phyloP scores from a whole-genome alignment of 2,113 vertebrate genomes.

The Pollimyrus isidori region DNA sequence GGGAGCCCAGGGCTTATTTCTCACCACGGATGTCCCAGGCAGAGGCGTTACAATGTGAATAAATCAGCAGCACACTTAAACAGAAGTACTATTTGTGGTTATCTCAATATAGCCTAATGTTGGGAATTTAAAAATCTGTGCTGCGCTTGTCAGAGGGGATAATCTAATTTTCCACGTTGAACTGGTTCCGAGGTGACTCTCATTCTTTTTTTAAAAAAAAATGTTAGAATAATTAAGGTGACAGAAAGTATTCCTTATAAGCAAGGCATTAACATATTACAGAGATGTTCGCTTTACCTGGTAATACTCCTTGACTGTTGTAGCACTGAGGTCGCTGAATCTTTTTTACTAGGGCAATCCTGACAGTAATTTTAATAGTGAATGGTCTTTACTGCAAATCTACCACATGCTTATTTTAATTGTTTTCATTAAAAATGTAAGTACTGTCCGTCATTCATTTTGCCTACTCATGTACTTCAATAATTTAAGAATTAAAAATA shows the following conservation, averaged over 20 bases:
- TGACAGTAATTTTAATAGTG: background rate
- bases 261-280: background rate
- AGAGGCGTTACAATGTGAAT: conserved; percentile 16
- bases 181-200: background rate
- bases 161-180: background rate
- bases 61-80: conserved; percentile 10
- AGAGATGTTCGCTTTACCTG: background rate
- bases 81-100: conserved; percentile 10
- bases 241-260: background rate
- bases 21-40: background rate
- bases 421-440: background rate
- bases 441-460: background rate
- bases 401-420: background rate
- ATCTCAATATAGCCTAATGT: background rate
- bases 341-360: background rate
- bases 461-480: background rate
- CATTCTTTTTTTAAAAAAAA: background rate
- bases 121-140: background rate
- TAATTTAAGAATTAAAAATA: background rate
- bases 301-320: background rate
- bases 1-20: background rate
- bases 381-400: background rate
- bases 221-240: background rate
- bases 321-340: background rate
- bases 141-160: background rate